Base-by-base conservation (phyloP, 2,888 invertebrate species). In the Cylindroiulus punctatus region DNA sequence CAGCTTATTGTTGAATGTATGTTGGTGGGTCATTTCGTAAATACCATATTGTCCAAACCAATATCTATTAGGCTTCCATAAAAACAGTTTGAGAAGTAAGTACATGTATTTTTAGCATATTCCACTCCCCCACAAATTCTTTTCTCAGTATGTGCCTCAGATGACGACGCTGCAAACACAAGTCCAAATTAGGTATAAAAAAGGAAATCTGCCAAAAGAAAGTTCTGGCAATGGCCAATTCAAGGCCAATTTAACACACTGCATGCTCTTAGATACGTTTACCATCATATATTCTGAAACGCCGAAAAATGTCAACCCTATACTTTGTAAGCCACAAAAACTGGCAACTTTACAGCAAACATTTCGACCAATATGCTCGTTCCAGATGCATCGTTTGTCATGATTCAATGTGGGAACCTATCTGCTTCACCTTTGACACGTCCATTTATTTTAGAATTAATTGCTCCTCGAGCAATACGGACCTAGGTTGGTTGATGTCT, bases 401-500 rank as follows among this genome's bases (percentile, higher is more conserved):
- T 36, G 36, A 4, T 36, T 36, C 3, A 22, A 40, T 40, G n/a
- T 65, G 65, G 65, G 47, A 10, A 26, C n/a, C 57, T 65, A 65
- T 65, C 32, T 17, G 83, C 36, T n/a, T 36, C 36, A 40, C 30
- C 14, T 14, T 32, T 76, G 30, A 30, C 76, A 76, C 30, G 26
- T 32, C 36, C 52, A 52, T 76, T 76, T 30, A 12, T 17, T 19
- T 36, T 36, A n/a, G n/a, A n/a, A 3, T n/a, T 81, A 12, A n/a
- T 14, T 81, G 26, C 81, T n/a, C n/a, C n/a, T n/a, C n/a, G n/a
- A 81, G 19, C 30, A n/a, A 17, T 30, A 36, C 19, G n/a, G 14
- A 96, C 96, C 97, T 95, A 87, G 98, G 97, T 90, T 97, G 96
- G 89, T 94, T 94, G 87, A 95, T 94, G 91, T 98, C 96, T 90